phyloP scores from a whole-genome alignment of 1,140 invertebrate genomes.

The Euura lappo region DNA sequence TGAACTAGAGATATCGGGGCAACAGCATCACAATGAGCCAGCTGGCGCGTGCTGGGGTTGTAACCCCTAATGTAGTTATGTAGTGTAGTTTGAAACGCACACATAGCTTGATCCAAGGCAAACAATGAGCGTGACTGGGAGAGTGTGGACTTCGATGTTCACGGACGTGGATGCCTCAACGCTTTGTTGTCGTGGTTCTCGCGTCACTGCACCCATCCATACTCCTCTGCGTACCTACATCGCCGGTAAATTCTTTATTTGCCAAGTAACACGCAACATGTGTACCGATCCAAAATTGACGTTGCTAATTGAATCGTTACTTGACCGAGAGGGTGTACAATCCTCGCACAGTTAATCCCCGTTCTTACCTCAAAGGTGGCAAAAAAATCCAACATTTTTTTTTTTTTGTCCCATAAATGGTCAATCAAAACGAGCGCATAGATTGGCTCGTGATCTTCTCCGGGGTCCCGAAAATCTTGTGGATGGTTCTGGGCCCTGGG shows the following conservation, averaged over 20 bases:
- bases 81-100: constrained; percentile 48
- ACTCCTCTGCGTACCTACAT: constrained; percentile 25
- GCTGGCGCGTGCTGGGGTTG: constrained; percentile 60
- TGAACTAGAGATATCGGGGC: constrained; percentile 50
- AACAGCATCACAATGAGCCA: constrained; percentile 63
- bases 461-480: neutral
- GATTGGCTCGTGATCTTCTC: neutral
- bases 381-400: too few relatives aligned
- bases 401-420: too few relatives aligned
- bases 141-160: constrained; percentile 25
- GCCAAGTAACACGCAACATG: constrained; percentile 27
- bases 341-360: too few relatives aligned
- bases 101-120: constrained; percentile 2
- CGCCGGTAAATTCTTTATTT: constrained; percentile 20
- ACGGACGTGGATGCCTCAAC: constrained; percentile 53
- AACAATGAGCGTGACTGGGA: neutral
- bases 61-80: constrained; percentile 59
- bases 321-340: too few relatives aligned
- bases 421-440: neutral
- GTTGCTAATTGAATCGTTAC: constrained; percentile 39
- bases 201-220: constrained; percentile 55
- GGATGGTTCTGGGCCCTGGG: neutral
- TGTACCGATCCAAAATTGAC: constrained; percentile 23
- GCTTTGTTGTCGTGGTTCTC: constrained; percentile 58
- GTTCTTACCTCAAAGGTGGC: too few relatives aligned